Base-by-base conservation (phyloP, 2,113 vertebrate species). In the Hyla sarda region DNA sequence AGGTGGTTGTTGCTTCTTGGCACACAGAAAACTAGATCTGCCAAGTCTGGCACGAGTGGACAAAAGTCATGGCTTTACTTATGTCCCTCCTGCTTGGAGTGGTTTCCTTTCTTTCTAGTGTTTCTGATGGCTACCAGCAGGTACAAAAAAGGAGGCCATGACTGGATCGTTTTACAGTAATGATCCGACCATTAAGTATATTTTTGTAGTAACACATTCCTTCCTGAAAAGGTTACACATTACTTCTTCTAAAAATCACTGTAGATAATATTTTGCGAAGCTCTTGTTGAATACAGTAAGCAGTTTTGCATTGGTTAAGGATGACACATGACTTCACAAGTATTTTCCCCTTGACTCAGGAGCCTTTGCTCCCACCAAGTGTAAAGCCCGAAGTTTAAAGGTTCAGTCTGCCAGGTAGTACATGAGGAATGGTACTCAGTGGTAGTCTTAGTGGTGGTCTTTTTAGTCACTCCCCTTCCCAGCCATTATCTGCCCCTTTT, bases 111-210 rank as follows among this genome's bases (percentile, higher is more conserved):
- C 37, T 48, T 45, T 25, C 72, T 47, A 74, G 37, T 45, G 41
- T 74, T 74, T 74, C 41, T 74, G 72, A 74, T 74, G 72, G n/a
- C 72, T 48, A 74, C 67, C 72, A 74, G 41, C 72, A 23, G 45
- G 72, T 25, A 34, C 23, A 48, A 21, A 23, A 9, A 72, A 19
- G 69, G 69, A 45, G 72, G 23, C 41, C 72, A 48, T 74, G 72
- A 74, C 25, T 74, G 72, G 41, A 74, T 71, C 67, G 34, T 71
- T 34, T 71, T 37, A 71, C 67, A 5, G 32, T 30, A 41, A 74
- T n/a, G n/a, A 74, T 48, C 23, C 41, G 25, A 74, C 72, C 41
- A 48, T 47, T 74, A 47, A 11, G 41, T 25, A 47, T 48, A 13
- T 74, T 74, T 74, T 74, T 48, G 23, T 28, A 72, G 69, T 72